Evolutionary conservation across 2,888 invertebrate genomes (phyloP), one percentile per base, ranked within the genome.

Genomic region (Antheraea assamensis): DNA sequence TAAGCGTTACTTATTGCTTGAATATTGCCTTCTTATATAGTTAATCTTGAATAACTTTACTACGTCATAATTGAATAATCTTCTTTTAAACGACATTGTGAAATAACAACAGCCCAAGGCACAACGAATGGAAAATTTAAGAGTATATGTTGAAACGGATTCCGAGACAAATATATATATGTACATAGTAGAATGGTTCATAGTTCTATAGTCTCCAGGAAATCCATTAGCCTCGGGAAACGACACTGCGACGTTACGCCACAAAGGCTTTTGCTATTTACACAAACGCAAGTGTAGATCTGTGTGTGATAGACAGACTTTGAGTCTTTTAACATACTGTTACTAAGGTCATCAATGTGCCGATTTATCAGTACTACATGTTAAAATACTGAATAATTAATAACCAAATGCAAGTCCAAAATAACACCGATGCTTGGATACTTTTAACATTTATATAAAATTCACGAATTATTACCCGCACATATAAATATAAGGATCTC

Each of bases 191-290:
- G 30, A 27, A 64, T 15, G 24, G 30, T 66, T 30, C 66, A 21
- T 31, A 66, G 19, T 66, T 30, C 17, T 30, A 66, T 31, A 35
- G 35, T 35, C 35, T 21, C 68, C 68, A 68, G 68, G 68, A 35
- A 68, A 68, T 68, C 68, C 68, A 68, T 68, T 68, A 68, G n/a
- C 13, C 68, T 35, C 8, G 35, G 68, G 3, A 68, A 68, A 35
- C 68, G 68, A 35, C 35, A 35, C 7, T n/a, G n/a, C 31, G 68
- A 68, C 35, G 4, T 35, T 35, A 10, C 19, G 21, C n/a, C 35
- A 68, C 68, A 35, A 68, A 68, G 68, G 68, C 21, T 35, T 68
- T 35, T 68, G 7, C 35, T 68, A 13, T 68, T 68, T 35, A 35
- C 68, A 68, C 35, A 68, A 68, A 68, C 2, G 35, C n/a, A 21